Base-by-base conservation (phyloP, 1,140 invertebrate species). In the Pissodes strobi region DNA sequence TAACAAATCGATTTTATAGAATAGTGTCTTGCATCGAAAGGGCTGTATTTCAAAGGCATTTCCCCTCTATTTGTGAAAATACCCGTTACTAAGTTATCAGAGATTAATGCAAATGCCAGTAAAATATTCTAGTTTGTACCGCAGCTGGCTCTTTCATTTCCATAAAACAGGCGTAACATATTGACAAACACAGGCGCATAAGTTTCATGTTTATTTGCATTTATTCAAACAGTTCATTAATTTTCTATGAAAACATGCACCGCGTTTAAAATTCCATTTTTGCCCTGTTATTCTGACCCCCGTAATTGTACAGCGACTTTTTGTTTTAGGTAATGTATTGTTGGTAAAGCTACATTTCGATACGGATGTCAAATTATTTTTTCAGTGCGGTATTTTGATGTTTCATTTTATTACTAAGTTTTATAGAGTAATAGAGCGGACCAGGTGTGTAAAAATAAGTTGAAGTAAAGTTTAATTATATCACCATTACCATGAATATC, bases 131-230 rank as follows among this genome's bases (percentile, higher is more conserved):
- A 62, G 66, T 62, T 59, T 62, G 57, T 41, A 49, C 53, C 59
- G 52, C 67, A 69, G 57, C 62, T 58, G 67, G 43, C 67, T 66
- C 63, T 65, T 62, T 51, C 55, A 69, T 69, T 69, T 69, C 67
- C 67, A 69, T 69, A 69, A 69, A 69, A 64, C 64, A 61, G 56
- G 58, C 39, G 63, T 62, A 48, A 69, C 67, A 69, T 64, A 69
- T 69, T 69, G 67, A 59, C 67, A 66, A 66, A 69, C 63, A 69
- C 51, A 51, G 63, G 48, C 67, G 52, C 63, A 51, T 57, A 69
- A 58, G 56, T 69, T 69, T 64, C 67, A 62, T 69, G 62, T 69
- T 69, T 59, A 69, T 69, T 61, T 61, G 49, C 63, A 59, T 59
- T 48, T 59, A 59, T 59, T 46, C 38, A 65, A 58, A 65, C 48